Base-by-base conservation (phyloP, 2,797 vertebrate genomes). In the Spinus olivaceus region DNA sequence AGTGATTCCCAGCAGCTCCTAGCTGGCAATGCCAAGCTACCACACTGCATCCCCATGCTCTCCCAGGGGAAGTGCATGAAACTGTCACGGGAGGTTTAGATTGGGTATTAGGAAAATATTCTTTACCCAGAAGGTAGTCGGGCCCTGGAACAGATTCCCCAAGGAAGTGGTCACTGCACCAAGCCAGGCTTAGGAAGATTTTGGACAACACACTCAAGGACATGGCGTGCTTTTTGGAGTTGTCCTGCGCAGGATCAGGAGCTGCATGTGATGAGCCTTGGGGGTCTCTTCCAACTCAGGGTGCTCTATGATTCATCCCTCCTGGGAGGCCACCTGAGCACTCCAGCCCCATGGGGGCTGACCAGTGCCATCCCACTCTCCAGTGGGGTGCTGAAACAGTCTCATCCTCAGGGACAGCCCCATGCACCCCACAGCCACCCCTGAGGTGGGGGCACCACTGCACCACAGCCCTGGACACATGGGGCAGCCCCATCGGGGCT, bases 391-490 rank as follows among this genome's bases (percentile, higher is more conserved):
- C 85, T 41, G 30, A 46, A 30, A 17, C 7, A 46, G 8, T 44
- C 44, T 53, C 33, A 35, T 16, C 27, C 22, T 18, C 3, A 3
- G 47, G 25, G 23, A 39, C 24, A 76, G 54, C 12, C 21, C n/a
- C 20, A 0, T 2, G 13, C 10, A 41, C 2, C 17, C 44, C 41
- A 17, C 0, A 13, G 46, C 14, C 12, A 60, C 28, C 51, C 18
- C 9, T 16, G 24, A 12, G 13, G 8, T 4, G 23, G 18, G 33
- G 35, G 3, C 64, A 90, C 23, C 2, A 5, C 54, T 0, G 4
- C 16, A n/a, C 24, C 37, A 9, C 46, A 41, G 30, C 5, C 3
- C 37, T 46, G n/a, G 7, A 27, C 59, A 47, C 53, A 22, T 0
- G 2, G 28, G 23, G 39, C 56, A 39, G 65, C 2, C 1, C 1